phyloP scores from a whole-genome alignment of 2,113 vertebrate species.

The Bubalus kerabau region DNA sequence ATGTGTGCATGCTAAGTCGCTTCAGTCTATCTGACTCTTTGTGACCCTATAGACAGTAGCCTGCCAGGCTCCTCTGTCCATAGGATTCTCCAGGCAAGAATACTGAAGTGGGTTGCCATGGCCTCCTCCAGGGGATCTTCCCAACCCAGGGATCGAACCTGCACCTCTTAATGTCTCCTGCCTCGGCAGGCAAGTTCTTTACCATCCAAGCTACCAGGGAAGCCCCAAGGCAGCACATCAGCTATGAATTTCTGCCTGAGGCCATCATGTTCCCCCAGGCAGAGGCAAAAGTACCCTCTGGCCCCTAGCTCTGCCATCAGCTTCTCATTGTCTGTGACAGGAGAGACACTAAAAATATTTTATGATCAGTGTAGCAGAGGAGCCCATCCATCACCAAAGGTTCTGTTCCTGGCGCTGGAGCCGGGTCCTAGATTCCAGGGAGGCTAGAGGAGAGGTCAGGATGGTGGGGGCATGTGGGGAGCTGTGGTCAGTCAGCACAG shows the following conservation, averaged over 20 bases:
- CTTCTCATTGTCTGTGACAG: background rate
- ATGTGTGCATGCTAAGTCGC: accelerated
- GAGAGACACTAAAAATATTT: background rate
- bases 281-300: background rate
- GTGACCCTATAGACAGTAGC: background rate
- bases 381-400: background rate
- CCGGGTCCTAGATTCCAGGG: background rate
- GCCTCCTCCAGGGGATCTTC: background rate
- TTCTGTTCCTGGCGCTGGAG: background rate
- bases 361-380: background rate
- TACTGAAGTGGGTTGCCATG: background rate
- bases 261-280: background rate
- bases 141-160: background rate
- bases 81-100: background rate
- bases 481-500: background rate
- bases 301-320: background rate
- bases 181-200: background rate
- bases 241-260: background rate
- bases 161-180: background rate
- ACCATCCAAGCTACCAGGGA: background rate
- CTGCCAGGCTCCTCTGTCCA: background rate
- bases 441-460: background rate
- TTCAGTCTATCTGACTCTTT: background rate
- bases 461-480: background rate
- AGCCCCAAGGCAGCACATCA: background rate